These are phyloP conservation scores for Lethenteron camtschaticum DNA, from an alignment of 2,113 vertebrate species.

Conservation along the genomic window DNA sequence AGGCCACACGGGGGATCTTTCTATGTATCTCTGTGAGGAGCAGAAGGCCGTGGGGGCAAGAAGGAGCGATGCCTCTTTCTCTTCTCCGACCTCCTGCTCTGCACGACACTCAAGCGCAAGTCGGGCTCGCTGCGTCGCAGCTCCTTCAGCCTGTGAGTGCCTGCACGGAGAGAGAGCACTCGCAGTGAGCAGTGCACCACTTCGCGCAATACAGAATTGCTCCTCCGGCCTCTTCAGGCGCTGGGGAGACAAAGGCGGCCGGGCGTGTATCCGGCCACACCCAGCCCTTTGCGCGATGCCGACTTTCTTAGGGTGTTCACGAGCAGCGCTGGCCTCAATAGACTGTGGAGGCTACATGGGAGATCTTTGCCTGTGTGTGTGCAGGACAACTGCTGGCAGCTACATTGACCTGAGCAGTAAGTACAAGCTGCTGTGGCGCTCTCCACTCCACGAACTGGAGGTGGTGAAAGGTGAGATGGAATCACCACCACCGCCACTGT, in stretches of 20 bases:
- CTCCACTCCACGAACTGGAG: neutral
- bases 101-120: slow-evolving; percentile 88
- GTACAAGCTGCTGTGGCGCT: slow-evolving; percentile 1
- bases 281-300: too few relatives aligned
- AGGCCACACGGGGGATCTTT: too few relatives aligned
- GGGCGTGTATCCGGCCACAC: too few relatives aligned
- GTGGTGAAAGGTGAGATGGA: neutral
- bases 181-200: too few relatives aligned
- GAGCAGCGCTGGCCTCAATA: too few relatives aligned
- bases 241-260: too few relatives aligned
- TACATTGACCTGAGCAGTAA: slow-evolving; percentile 1
- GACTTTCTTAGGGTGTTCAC: too few relatives aligned
- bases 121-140: slow-evolving; percentile 82
- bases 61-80: slow-evolving; percentile 95
- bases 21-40: neutral
- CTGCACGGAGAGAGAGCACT: too few relatives aligned
- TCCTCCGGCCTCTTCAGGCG: too few relatives aligned
- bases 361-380: neutral
- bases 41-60: slow-evolving; percentile 75
- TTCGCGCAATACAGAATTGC: too few relatives aligned
- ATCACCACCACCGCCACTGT: too few relatives aligned
- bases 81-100: slow-evolving; percentile 80
- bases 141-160: slow-evolving; percentile 84
- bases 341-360: too few relatives aligned
- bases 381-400: neutral